Evolutionary conservation across 2,888 invertebrate species (phyloP).

Genomic region (Automeris io): DNA sequence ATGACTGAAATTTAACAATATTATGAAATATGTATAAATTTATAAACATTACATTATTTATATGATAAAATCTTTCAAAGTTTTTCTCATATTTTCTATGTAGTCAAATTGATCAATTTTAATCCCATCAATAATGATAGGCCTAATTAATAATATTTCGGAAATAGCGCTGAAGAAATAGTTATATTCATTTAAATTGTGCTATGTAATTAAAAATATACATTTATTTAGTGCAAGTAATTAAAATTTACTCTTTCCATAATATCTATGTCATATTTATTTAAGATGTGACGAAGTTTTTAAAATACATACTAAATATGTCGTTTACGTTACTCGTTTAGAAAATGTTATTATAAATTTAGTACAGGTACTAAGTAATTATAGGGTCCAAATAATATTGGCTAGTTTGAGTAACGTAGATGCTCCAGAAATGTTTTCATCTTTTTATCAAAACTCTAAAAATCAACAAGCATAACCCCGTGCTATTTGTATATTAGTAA

Average conservation of each 20-base stretch:
- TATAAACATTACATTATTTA: background rate
- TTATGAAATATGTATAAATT: background rate
- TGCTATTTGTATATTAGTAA: too few relatives aligned
- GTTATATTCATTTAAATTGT: too few relatives aligned
- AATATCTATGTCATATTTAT: conserved; percentile 3
- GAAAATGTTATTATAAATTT: conserved; percentile 30
- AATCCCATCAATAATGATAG: too few relatives aligned
- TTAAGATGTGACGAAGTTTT: background rate
- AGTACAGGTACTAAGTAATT: conserved; percentile 45
- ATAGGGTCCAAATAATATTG: conserved; percentile 59
- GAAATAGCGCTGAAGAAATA: too few relatives aligned
- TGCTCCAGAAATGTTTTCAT: conserved; percentile 10
- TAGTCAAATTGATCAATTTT: too few relatives aligned
- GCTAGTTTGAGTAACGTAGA: conserved; percentile 45
- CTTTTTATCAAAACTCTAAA: conserved; percentile 12
- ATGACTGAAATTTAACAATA: conserved; percentile 1
- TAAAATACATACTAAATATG: background rate
- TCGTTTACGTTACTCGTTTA: conserved; percentile 23
- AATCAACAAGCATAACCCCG: too few relatives aligned
- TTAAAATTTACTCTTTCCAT: too few relatives aligned
- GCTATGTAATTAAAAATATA: too few relatives aligned
- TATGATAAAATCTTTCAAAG: background rate
- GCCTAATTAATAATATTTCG: too few relatives aligned
- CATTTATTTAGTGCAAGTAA: too few relatives aligned
- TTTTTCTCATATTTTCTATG: background rate